Evolutionary conservation across 1,140 invertebrate species (phyloP).

Genomic region (Dryas iulia): DNA sequence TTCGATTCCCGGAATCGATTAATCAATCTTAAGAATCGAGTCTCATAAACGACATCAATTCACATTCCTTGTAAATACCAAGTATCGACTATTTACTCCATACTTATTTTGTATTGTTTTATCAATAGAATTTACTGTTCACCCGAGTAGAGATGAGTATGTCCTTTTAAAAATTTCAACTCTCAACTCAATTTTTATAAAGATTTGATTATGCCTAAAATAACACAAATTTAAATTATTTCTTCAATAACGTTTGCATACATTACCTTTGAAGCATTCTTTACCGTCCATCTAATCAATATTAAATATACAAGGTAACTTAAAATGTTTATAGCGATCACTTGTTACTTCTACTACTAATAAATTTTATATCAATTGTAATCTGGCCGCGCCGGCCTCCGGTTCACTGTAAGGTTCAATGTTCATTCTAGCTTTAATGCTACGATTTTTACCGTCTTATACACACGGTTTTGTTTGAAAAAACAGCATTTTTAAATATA

Average conservation of each 20-base stretch:
- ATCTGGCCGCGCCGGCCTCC: constrained; percentile 18
- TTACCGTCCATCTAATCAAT: neutral
- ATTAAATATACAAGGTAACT: neutral
- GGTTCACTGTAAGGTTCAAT: constrained; percentile 11
- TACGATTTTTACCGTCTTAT: neutral
- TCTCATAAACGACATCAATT: too few relatives aligned
- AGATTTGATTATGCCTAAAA: too few relatives aligned
- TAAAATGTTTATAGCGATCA: neutral
- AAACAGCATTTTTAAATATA: neutral
- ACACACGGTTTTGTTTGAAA: neutral
- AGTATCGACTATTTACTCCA: too few relatives aligned
- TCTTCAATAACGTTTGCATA: neutral
- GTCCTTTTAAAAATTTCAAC: too few relatives aligned
- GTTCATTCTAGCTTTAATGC: neutral
- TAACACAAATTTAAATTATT: neutral
- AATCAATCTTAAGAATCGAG: too few relatives aligned
- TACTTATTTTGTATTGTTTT: too few relatives aligned
- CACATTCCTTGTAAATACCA: too few relatives aligned
- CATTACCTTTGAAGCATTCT: neutral
- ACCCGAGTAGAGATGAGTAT: too few relatives aligned
- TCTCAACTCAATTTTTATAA: too few relatives aligned
- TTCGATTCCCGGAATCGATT: too few relatives aligned
- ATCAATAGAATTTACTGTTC: too few relatives aligned
- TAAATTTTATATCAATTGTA: constrained; percentile 37
- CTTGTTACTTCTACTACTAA: neutral